Conservation (phyloP, 2,113 vertebrate genomes). For the Chaetodon auriga region DNA sequence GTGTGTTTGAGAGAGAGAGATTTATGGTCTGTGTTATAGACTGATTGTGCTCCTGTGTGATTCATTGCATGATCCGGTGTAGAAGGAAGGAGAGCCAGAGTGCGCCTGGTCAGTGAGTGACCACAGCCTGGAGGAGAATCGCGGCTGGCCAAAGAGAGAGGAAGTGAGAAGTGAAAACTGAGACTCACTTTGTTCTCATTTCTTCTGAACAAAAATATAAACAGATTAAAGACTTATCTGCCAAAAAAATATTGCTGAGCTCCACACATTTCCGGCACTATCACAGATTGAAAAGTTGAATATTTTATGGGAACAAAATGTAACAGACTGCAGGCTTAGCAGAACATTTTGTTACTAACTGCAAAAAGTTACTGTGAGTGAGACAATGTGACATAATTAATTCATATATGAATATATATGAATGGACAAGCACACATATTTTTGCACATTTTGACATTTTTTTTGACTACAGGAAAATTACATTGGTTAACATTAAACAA, state of each 20-base stretch:
- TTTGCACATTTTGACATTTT: not conserved
- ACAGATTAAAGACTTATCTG: constrained; percentile 15
- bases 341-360: constrained; percentile 24
- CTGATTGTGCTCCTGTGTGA: constrained; percentile 56
- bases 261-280: constrained; percentile 5
- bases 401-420: not conserved
- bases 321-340: constrained; percentile 32
- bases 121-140: constrained; percentile 26
- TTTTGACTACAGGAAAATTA: not conserved
- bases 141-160: constrained; percentile 9
- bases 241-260: constrained; percentile 18
- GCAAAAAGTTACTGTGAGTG: not conserved
- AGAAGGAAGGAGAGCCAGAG: not conserved
- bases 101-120: constrained; percentile 7
- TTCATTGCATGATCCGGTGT: constrained; percentile 46
- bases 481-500: not conserved
- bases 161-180: constrained; percentile 29
- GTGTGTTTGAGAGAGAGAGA: constrained; percentile 27
- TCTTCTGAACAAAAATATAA: constrained; percentile 19
- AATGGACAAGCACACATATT: not conserved
- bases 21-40: constrained; percentile 58
- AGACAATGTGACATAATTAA: not conserved
- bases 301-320: constrained; percentile 13
- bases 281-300: constrained; percentile 17
- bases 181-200: constrained; percentile 42